phyloP scores from a whole-genome alignment of 2,888 invertebrate genomes.

The Sinhomidia bicolor region DNA sequence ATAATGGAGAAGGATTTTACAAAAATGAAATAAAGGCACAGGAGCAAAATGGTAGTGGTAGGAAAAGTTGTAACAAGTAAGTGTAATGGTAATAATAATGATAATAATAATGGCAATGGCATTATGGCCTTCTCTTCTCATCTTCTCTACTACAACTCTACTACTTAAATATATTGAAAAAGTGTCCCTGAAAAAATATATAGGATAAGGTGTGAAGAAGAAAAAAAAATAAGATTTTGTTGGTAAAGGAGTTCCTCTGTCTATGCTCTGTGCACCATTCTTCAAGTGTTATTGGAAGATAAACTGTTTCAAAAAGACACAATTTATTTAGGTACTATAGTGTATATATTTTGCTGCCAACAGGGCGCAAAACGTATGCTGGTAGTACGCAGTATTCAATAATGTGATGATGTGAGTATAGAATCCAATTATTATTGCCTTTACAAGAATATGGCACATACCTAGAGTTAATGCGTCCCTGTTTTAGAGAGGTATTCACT shows the following conservation, averaged over 20 bases:
- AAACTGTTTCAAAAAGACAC: slow-evolving; percentile 37
- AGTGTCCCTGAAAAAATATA: slow-evolving; percentile 47
- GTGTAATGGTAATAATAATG: slow-evolving; percentile 15
- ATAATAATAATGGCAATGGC: slow-evolving; percentile 41
- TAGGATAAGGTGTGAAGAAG: slow-evolving; percentile 54
- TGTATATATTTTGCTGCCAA: background rate
- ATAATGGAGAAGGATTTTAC: slow-evolving; percentile 34
- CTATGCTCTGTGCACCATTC: background rate
- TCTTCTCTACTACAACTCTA: background rate
- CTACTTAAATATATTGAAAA: background rate
- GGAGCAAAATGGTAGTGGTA: background rate
- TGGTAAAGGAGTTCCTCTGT: background rate
- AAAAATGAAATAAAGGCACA: background rate
- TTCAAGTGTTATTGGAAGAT: slow-evolving; percentile 30
- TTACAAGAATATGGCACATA: no score
- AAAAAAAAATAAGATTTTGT: slow-evolving; percentile 17
- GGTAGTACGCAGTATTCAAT: slow-evolving; percentile 6
- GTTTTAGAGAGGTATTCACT: background rate
- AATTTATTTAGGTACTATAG: slow-evolving; percentile 26
- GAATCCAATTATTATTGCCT: slow-evolving; percentile 18
- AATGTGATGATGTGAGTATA: no score
- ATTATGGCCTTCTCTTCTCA: slow-evolving; percentile 31
- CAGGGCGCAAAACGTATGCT: slow-evolving; percentile 2
- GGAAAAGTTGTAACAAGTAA: slow-evolving; percentile 5
- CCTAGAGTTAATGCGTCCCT: background rate